Base-by-base conservation (phyloP, 2,888 invertebrate species). In the Heliconius cydno region DNA sequence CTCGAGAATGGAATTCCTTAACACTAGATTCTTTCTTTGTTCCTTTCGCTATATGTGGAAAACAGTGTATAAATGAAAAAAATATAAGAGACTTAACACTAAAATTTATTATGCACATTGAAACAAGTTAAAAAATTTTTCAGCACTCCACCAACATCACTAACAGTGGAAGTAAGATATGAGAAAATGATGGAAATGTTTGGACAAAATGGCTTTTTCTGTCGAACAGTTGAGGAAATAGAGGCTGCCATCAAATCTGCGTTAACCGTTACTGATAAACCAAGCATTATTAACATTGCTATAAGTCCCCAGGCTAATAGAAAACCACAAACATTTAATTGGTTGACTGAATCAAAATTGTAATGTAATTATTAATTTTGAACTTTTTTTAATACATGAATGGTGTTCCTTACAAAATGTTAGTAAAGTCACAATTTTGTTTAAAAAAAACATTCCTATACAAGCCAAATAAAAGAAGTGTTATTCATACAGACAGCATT, bases 271-370 rank as follows among this genome's bases (percentile, higher is more conserved):
- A 96, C 94, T 2, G 97, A 98, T 90, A 96, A 96, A 80, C 98
- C 99, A 0, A 97, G 97, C 82, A 96, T 99, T 84, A 98, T 99
- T 85, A 99, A 99, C 90, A 97, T 99, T 38, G 96, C 98, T 87
- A 99, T 99, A 78, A 97, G 96, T 90, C 98, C 99, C 6, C 96
- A 97, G 82, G 98, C 99, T 22, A 98, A 97, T 89, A 96, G 99
- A 83, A 99, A 99, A 92, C 96, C 97, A 65, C 99, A 99, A 94
- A 96, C 97, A 28, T 98, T 98, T 91, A 97, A 96, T 88, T 99
- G 99, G 99, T 95, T 99, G 9, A 98, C 99, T 0, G 98, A 98
- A 92, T 98, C 98, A 10, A 99, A 99, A 92, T 94, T 98, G 86
- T 98, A 96, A 96, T 87, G 13, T 52, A 52, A 38, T 67, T 38